Conservation (phyloP, 2,113 vertebrate genomes). For the Vimba vimba region DNA sequence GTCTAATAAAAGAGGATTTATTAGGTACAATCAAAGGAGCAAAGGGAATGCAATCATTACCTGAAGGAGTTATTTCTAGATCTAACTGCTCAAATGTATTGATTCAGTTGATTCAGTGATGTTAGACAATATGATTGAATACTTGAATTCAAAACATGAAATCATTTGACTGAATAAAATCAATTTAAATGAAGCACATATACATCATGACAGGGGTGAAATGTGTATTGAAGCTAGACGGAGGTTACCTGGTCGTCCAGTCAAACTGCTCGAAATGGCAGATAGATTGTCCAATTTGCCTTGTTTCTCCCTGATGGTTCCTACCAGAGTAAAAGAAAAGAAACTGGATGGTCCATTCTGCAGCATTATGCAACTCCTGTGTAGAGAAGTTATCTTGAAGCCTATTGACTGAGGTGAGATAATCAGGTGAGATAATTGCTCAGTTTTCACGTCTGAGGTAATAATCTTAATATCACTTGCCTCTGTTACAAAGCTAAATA, state of each 20-base stretch:
- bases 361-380: slow-evolving; percentile 57
- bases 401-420: slow-evolving; percentile 64
- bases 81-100: no score
- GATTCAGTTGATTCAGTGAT: not conserved
- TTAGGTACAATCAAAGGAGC: no score
- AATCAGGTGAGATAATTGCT: slow-evolving; percentile 64
- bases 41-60: not conserved
- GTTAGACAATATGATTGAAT: not conserved
- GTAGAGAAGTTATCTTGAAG: slow-evolving; percentile 64
- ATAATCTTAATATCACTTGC: slow-evolving; percentile 62
- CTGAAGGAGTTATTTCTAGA: no score
- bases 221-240: slow-evolving; percentile 75
- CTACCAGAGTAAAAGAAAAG: slow-evolving; percentile 43
- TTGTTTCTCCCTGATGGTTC: slow-evolving; percentile 38
- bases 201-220: not conserved
- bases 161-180: not conserved
- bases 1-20: not conserved
- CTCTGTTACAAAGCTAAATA: slow-evolving; percentile 27
- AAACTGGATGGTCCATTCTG: slow-evolving; percentile 45
- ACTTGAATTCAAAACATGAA: not conserved
- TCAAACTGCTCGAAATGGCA: slow-evolving; percentile 60
- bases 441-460: slow-evolving; percentile 64
- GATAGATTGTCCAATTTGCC: slow-evolving; percentile 57
- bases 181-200: not conserved
- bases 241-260: slow-evolving; percentile 59